Base-by-base conservation (phyloP, 2,113 vertebrate species). In the Eublepharis macularius region DNA sequence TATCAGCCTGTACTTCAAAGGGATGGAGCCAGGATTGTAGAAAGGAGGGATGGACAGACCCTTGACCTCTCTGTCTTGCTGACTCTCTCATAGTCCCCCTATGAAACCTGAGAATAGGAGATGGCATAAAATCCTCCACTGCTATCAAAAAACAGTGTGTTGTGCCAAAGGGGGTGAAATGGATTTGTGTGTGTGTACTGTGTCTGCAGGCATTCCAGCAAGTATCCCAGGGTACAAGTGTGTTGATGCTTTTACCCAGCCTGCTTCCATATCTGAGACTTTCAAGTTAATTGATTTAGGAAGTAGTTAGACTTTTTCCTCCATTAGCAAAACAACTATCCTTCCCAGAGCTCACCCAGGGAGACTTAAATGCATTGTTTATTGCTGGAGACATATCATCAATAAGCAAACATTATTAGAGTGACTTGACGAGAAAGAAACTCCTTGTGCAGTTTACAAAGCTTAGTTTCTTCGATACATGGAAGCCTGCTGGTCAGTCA, bases 241-340 rank as follows among this genome's bases (percentile, higher is more conserved):
- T 0, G 60, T 85, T 0, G 19, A 21, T 82, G n/a, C 66, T 45
- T 78, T 16, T 79, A 72, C 43, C 32, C 17, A 26, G 14, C 66
- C n/a, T 69, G 72, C 41, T 26, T 49, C 54, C 1, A 0, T 70
- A 66, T 90, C 3, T 87, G 93, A 86, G 87, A 84, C 88, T 91
- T 68, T 88, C 34, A 51, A 88, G 87, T 60, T 94, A 93, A 94
- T 95, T 92, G 93, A 93, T 94, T 95, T 92, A 92, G 94, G 94
- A 95, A 95, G 87, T 91, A 78, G 89, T 94, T 94, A 90, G 85
- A 65, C 49, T 90, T 93, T 63, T 94, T 91, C 93, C 94, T 93
- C 94, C 94, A 94, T 95, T 95, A 95, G 91, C 32, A 83, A 93
- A 83, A 89, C 83, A 92, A 74, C 79, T 10, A 0, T 88, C 88